Evolutionary conservation across 2,888 invertebrate genomes (phyloP).

Genomic region (Trachelus stipa): DNA sequence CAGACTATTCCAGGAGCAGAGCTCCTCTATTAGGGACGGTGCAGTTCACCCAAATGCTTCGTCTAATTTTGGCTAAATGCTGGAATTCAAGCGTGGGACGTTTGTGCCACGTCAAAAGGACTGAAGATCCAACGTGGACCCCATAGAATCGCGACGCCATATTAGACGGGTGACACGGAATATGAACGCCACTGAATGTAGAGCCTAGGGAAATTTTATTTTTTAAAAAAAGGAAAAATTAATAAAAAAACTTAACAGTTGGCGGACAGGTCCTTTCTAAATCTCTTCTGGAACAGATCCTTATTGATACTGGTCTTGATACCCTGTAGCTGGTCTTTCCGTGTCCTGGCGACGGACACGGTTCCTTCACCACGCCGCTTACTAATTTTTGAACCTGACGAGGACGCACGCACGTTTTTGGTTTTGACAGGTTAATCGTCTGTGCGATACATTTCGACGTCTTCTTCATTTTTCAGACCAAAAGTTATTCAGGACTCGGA

Average conservation of each 20-base stretch:
- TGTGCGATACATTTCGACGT: conserved; percentile 43
- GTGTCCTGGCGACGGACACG: conserved; percentile 29
- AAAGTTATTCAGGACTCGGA: not conserved
- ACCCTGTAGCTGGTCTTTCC: conserved; percentile 23
- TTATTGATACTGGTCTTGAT: conserved; percentile 53
- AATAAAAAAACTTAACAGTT: conserved; percentile 28
- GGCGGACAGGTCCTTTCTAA: conserved; percentile 43
- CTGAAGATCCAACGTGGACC: not conserved
- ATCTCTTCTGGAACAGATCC: conserved; percentile 63
- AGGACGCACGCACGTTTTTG: conserved; percentile 47
- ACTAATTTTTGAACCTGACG: conserved; percentile 42
- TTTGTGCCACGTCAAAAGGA: not conserved
- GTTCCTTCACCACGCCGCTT: conserved; percentile 30
- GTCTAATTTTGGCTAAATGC: not conserved
- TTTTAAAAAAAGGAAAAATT: not conserved
- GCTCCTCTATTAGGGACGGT: not conserved
- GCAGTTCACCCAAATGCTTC: not conserved
- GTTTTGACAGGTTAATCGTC: conserved; percentile 57
- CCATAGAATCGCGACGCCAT: not conserved
- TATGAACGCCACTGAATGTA: not conserved
- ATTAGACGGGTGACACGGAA: not conserved
- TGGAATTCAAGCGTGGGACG: not conserved
- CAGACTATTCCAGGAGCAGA: too few species aligned
- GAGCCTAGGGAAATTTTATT: too few species aligned
- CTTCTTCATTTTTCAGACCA: conserved; percentile 41